Evolutionary conservation across 2,888 invertebrate species (phyloP).

Genomic region (Ophonus ardosiacus): DNA sequence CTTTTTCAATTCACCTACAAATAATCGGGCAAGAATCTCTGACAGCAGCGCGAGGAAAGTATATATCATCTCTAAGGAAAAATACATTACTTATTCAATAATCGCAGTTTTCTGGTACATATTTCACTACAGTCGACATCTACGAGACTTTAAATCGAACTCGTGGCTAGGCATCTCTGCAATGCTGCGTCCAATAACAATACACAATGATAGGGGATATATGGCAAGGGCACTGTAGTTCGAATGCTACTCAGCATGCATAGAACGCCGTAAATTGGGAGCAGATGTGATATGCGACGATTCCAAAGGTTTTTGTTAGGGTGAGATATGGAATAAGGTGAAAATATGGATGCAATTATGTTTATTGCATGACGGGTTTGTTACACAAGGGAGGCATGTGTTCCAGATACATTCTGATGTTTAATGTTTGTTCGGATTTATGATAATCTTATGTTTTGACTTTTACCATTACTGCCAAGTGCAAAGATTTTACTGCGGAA

Average conservation of each 20-base stretch:
- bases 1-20: conserved; percentile 55
- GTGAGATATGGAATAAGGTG: conserved; percentile 28
- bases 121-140: conserved; percentile 49
- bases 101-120: conserved; percentile 58
- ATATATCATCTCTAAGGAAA: conserved; percentile 60
- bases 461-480: background rate
- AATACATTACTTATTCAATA: conserved; percentile 61
- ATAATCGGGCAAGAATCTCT: conserved; percentile 37
- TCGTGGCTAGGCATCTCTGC: conserved; percentile 21
- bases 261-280: conserved; percentile 8
- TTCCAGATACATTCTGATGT: conserved; percentile 13
- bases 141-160: conserved; percentile 56
- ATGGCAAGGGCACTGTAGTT: background rate
- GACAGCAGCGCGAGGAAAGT: conserved; percentile 50
- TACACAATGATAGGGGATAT: conserved; percentile 49
- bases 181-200: conserved; percentile 56
- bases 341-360: conserved; percentile 43
- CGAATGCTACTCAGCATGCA: conserved; percentile 13
- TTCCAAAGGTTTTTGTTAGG: conserved; percentile 18
- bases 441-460: conserved; percentile 7
- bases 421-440: background rate
- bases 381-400: background rate
- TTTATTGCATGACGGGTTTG: conserved; percentile 11
- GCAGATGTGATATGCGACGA: conserved; percentile 7
- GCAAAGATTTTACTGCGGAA: background rate